Evolutionary conservation across 2,888 invertebrate genomes (phyloP).

Genomic region (Hedya salicella): DNA sequence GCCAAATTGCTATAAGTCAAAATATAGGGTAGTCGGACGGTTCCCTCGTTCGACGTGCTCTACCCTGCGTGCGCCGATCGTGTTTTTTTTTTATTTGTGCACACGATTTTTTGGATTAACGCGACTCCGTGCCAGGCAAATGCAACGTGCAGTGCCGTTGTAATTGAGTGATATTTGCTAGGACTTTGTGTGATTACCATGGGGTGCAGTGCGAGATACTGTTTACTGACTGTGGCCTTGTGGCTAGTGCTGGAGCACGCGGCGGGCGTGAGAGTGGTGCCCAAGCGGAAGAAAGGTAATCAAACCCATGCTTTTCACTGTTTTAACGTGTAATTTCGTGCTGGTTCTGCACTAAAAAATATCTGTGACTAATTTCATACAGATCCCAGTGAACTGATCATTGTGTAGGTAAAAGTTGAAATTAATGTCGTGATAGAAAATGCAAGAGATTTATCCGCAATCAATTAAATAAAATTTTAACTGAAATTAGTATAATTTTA

Average conservation of each 20-base stretch:
- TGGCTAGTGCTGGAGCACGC: conserved; percentile 81
- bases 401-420: background rate
- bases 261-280: conserved; percentile 83
- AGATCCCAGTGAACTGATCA: background rate
- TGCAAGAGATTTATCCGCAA: too few relatives aligned
- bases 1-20: conserved; percentile 86
- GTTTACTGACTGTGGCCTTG: conserved; percentile 80
- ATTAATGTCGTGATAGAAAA: too few relatives aligned
- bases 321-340: conserved; percentile 7
- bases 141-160: conserved; percentile 69
- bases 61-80: conserved; percentile 57
- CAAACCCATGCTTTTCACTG: conserved; percentile 28
- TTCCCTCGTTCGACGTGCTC: conserved; percentile 71
- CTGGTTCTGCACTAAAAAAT: conserved; percentile 14
- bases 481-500: too few relatives aligned
- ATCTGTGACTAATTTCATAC: conserved; percentile 9
- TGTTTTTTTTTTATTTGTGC: conserved; percentile 44
- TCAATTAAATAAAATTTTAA: too few relatives aligned
- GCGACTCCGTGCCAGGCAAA: conserved; percentile 64
- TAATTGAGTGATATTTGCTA: conserved; percentile 58
- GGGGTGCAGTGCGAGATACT: conserved; percentile 83
- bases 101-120: conserved; percentile 60
- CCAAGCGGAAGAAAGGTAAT: conserved; percentile 85
- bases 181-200: conserved; percentile 72
- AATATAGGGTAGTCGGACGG: conserved; percentile 86